These are phyloP conservation scores for Brachionus plicatilis DNA, from an alignment of 1,140 invertebrate species.

Conservation along the genomic window DNA sequence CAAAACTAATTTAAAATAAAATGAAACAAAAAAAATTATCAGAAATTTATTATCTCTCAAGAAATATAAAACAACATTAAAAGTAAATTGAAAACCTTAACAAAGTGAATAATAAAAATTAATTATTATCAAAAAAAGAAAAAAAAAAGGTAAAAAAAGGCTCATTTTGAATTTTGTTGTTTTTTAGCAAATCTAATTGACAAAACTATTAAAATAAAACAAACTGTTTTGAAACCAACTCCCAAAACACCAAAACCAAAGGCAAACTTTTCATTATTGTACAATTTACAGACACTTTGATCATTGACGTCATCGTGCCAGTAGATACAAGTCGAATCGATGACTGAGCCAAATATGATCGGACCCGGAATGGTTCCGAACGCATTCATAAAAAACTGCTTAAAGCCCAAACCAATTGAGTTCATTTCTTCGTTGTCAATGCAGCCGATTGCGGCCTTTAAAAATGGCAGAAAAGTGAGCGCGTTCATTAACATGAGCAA, in stretches of 20 bases:
- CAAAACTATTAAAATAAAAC: slow-evolving; percentile 10
- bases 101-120: neutral
- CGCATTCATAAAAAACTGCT: slow-evolving; percentile 39
- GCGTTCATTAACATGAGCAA: slow-evolving; percentile 33
- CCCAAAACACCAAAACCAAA: slow-evolving; percentile 23
- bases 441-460: neutral
- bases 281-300: slow-evolving; percentile 37
- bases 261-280: slow-evolving; percentile 31
- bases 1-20: neutral
- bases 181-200: slow-evolving; percentile 19
- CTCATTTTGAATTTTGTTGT: neutral
- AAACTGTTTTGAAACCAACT: slow-evolving; percentile 25
- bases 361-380: slow-evolving; percentile 39
- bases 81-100: neutral
- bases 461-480: slow-evolving; percentile 27
- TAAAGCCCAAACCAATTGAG: slow-evolving; percentile 32
- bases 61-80: neutral
- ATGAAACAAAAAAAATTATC: neutral
- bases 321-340: slow-evolving; percentile 30
- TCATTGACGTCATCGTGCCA: slow-evolving; percentile 35
- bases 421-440: slow-evolving; percentile 32
- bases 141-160: neutral
- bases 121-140: neutral
- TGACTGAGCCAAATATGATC: slow-evolving; percentile 26
- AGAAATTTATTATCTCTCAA: neutral